A percentile compares a stretch with the other conserved stretches of the same genome.
phyloP scores from a whole-genome alignment of 1,140 invertebrate species.

The Drosophila arizonae region DNA sequence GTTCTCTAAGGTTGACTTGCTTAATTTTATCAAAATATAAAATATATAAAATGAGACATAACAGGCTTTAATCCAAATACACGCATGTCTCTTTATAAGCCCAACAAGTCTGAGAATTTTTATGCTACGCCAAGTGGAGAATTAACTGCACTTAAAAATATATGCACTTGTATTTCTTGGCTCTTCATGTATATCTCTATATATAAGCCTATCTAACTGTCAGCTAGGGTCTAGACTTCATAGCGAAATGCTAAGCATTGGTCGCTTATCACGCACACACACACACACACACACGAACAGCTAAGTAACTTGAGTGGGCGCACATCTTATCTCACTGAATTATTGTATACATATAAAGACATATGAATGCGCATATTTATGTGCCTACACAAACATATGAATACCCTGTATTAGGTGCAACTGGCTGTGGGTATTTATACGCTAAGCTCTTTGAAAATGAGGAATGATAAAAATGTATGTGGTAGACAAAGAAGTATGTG shows the following conservation, averaged over 20 bases:
- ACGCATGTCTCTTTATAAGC: too few species aligned
- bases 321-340: conserved; percentile 36
- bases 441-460: too few species aligned
- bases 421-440: background rate
- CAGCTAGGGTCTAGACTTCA: conserved; percentile 2
- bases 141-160: background rate
- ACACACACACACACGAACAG: conserved; percentile 11
- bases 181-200: background rate
- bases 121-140: background rate
- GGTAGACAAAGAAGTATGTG: too few species aligned
- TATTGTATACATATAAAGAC: conserved; percentile 33
- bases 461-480: too few species aligned
- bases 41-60: too few species aligned
- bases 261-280: conserved; percentile 34
- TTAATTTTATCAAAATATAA: too few species aligned
- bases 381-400: conserved; percentile 2
- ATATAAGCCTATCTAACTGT: conserved; percentile 8
- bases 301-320: conserved; percentile 30
- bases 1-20: too few species aligned
- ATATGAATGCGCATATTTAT: conserved; percentile 15
- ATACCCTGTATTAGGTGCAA: conserved; percentile 3
- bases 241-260: conserved; percentile 35
- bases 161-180: background rate
- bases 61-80: too few species aligned
- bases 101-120: too few species aligned